Conservation (phyloP, 2,797 vertebrate species). For the Choloepus didactylus region DNA sequence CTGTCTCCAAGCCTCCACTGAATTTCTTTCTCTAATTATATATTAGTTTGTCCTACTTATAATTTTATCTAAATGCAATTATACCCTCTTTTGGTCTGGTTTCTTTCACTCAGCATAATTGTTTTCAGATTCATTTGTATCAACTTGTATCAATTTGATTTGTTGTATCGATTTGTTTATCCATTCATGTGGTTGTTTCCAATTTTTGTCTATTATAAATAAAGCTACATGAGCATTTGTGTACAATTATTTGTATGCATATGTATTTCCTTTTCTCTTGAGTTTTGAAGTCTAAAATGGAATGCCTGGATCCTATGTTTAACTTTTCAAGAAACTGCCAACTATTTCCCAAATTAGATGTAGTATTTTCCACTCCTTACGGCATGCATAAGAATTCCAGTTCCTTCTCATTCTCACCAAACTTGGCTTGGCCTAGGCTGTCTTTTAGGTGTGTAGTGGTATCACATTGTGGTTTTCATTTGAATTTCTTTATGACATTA, state of each 20-base stretch:
- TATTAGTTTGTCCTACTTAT: background rate
- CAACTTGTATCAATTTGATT: background rate
- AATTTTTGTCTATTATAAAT: background rate
- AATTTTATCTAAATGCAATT: background rate
- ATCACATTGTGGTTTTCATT: background rate
- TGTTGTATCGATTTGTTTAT: background rate
- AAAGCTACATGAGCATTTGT: background rate
- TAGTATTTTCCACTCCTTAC: background rate
- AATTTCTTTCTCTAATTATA: background rate
- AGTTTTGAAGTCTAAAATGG: background rate
- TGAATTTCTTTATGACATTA: background rate
- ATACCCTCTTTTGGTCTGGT: background rate
- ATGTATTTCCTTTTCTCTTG: background rate
- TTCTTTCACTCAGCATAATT: background rate
- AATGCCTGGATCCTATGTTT: background rate
- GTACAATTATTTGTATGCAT: background rate
- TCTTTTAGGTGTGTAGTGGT: background rate
- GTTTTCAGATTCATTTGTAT: background rate
- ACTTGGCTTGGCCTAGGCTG: background rate
- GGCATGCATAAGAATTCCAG: background rate
- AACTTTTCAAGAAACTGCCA: background rate
- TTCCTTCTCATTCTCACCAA: background rate
- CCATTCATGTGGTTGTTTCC: background rate
- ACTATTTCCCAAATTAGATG: background rate
- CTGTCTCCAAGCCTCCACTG: background rate